Base-by-base conservation (phyloP, 1,140 invertebrate species). In the Paracyclopina nana region DNA sequence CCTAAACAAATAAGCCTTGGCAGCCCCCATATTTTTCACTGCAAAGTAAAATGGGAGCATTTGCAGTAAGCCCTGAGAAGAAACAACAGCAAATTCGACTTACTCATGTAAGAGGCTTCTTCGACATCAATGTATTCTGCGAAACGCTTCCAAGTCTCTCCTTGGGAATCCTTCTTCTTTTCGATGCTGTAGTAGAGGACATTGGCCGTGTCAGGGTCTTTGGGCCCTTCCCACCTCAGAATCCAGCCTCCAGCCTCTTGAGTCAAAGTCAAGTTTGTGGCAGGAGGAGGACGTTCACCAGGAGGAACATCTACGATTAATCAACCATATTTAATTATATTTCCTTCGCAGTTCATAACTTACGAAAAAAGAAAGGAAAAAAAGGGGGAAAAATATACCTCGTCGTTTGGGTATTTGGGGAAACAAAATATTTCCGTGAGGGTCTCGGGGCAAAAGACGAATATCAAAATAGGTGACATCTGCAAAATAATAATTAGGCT, bases 11-110 rank as follows among this genome's bases (percentile, higher is more conserved):
- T 88, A 90, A 45, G 80, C 87, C 57, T 80, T 73, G 50, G 83
- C 84, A 56, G 82, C 80, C 55, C 83, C 80, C 62, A 88, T 65
- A 68, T 84, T 86, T 71, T 88, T 88, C 54, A 87, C 85, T 86
- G 70, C 34, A 69, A 68, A 56, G 45, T 50, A 50, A 48, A 44
- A 38, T 31, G 9, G 9, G 29, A 31, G 14, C 29, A 14, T 14
- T 31, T 31, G 29, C 14, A 31, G 29, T 31, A 9, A 14, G 9
- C 29, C 29, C 29, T 14, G 9, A 14, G 29, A 8, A 31, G 29
- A 31, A 38, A 16, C 9, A 4, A 4, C 34, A 38, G 4, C 22
- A 5, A 3, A 50, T 4, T 30, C 11, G 11, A 24, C 43, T 53
- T 31, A 53, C 43, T 24, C 27, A 53, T 27, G 27, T 49, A 53